Evolutionary conservation across 2,888 invertebrate genomes (phyloP).

Genomic region (Latrodectus hesperus): DNA sequence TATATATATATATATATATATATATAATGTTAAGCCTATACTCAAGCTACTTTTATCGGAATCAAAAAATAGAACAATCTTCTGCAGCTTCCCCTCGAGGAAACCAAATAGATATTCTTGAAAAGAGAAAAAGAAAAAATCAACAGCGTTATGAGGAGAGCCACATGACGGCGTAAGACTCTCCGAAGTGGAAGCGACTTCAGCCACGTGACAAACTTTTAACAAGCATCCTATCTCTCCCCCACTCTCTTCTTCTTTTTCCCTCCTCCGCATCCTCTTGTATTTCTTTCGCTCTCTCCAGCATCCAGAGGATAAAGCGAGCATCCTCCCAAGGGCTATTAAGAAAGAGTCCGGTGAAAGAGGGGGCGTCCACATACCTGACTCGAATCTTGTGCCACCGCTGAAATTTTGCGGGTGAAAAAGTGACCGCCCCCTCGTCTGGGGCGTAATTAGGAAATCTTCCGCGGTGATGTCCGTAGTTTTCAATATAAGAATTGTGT

Average conservation of each 20-base stretch:
- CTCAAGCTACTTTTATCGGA: no score
- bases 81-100: no score
- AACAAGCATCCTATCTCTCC: constrained; percentile 23
- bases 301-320: constrained; percentile 13
- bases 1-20: no score
- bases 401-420: no score
- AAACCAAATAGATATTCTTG: not conserved
- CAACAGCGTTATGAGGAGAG: not conserved
- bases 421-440: no score
- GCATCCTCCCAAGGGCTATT: constrained; percentile 52
- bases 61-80: no score
- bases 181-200: constrained; percentile 44
- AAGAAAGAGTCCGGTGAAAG: constrained; percentile 17
- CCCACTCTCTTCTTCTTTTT: no score
- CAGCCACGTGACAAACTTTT: constrained; percentile 54
- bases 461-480: no score
- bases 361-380: constrained; percentile 17
- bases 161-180: constrained; percentile 4
- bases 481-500: no score
- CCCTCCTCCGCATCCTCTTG: not conserved
- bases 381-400: no score
- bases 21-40: no score
- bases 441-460: no score
- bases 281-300: constrained; percentile 18
- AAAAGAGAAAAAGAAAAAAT: not conserved